phyloP scores from a whole-genome alignment of 2,888 invertebrate species.

The Timema podura region DNA sequence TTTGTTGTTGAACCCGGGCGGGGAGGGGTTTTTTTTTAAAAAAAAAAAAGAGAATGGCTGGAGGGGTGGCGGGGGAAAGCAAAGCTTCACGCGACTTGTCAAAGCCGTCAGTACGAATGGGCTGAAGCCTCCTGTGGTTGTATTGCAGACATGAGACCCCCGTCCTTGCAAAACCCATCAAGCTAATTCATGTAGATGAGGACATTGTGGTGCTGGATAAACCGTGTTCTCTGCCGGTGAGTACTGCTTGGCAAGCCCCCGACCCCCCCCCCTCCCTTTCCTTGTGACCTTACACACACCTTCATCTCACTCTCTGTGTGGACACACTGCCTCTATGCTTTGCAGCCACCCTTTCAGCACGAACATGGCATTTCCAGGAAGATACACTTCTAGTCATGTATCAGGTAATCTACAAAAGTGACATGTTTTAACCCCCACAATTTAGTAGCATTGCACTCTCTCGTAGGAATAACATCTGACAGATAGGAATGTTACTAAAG shows the following conservation, averaged over 20 bases:
- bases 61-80: neutral
- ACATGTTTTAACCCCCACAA: too few species aligned
- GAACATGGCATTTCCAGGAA: too few species aligned
- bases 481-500: too few species aligned
- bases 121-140: slow-evolving; percentile 24
- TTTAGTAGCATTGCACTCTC: too few species aligned
- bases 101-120: neutral
- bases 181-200: slow-evolving; percentile 77
- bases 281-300: slow-evolving; percentile 13
- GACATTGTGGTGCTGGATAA: slow-evolving; percentile 86
- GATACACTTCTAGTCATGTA: too few species aligned
- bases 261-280: slow-evolving; percentile 41
- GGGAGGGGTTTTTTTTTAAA: too few species aligned
- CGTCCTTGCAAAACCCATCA: slow-evolving; percentile 73
- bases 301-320: too few species aligned
- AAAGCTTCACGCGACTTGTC: neutral
- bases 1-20: too few species aligned
- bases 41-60: neutral
- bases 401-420: too few species aligned
- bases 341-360: too few species aligned
- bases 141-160: slow-evolving; percentile 79
- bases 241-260: slow-evolving; percentile 47
- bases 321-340: too few species aligned
- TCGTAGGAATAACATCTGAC: too few species aligned
- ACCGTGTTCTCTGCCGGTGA: slow-evolving; percentile 85